Conservation (phyloP, 1,140 invertebrate species). For the Microplitis mediator region DNA sequence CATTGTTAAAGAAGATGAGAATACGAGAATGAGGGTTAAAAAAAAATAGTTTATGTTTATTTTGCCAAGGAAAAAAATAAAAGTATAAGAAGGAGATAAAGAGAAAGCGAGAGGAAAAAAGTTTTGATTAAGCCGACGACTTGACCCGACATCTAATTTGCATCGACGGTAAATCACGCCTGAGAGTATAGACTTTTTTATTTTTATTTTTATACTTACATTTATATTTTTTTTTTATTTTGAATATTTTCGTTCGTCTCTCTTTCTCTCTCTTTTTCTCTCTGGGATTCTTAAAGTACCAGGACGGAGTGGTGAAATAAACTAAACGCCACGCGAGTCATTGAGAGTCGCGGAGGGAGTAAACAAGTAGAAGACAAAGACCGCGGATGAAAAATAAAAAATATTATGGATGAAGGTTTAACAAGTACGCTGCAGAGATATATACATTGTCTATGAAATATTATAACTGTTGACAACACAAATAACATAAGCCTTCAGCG, state of each 20-base stretch:
- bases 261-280: background rate
- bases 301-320: no score
- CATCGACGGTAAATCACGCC: conserved; percentile 38
- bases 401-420: no score
- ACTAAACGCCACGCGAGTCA: no score
- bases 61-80: background rate
- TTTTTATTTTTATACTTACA: background rate
- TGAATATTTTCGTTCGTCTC: no score
- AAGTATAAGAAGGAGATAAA: background rate
- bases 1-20: conserved; percentile 27
- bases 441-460: no score
- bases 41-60: background rate
- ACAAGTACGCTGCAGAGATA: no score
- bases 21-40: background rate
- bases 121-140: conserved; percentile 37
- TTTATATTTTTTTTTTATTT: background rate
- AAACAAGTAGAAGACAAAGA: no score
- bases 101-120: conserved; percentile 22
- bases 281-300: no score
- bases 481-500: no score
- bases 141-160: conserved; percentile 38
- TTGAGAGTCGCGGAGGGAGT: no score
- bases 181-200: conserved; percentile 17
- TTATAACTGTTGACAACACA: no score
- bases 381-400: no score